Percentiles rank a stretch among this genome's conserved stretches.
These are phyloP conservation scores for Hemichromis elongatus DNA, from an alignment of 2,113 vertebrate species.

Conservation along the genomic window DNA sequence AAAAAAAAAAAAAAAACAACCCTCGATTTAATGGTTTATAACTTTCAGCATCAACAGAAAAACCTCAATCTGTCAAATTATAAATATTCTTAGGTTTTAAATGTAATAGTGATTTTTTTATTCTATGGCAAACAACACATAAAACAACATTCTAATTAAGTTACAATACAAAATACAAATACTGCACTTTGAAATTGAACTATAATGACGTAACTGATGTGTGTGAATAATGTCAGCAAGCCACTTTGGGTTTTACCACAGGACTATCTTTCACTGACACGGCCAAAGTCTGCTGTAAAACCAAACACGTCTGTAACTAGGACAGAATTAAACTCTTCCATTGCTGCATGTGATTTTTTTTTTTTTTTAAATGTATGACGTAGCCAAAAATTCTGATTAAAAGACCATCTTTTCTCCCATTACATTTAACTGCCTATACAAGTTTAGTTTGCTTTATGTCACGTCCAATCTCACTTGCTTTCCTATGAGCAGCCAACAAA, in stretches of 20 bases:
- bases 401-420: neutral
- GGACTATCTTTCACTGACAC: neutral
- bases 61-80: neutral
- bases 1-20: neutral
- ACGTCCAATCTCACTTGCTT: neutral
- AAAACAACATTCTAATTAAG: neutral
- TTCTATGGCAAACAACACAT: neutral
- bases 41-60: neutral
- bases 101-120: neutral
- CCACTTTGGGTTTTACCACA: conserved; percentile 12
- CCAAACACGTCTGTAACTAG: neutral
- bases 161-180: neutral
- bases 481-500: neutral
- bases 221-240: neutral
- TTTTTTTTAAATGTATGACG: neutral
- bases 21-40: neutral
- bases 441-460: neutral
- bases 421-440: neutral
- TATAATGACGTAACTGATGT: neutral
- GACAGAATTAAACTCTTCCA: conserved; percentile 12
- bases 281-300: conserved; percentile 3
- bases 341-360: neutral
- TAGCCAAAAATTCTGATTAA: neutral
- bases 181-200: neutral
- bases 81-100: neutral